Evolutionary conservation across 2,888 invertebrate genomes (phyloP), one percentile per base, ranked within the genome.

Genomic region (Antheraea yamamai): DNA sequence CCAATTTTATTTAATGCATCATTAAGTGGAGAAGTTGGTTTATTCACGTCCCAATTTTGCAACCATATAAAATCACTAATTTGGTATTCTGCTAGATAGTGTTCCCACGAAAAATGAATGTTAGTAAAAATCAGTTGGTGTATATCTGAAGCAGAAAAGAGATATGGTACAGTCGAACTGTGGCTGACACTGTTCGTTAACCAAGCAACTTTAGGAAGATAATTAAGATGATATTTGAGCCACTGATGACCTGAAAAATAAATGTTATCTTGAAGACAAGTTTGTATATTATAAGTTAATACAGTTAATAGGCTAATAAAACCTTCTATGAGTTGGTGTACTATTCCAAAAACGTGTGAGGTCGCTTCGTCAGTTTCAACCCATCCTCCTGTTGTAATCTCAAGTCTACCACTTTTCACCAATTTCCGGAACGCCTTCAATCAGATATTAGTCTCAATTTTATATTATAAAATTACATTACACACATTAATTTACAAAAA

Each of bases 121-220:
- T 98, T 95, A 86, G 98, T 98, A 83, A 99, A 97, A 26, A 99
- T 97, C 77, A 98, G 96, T 51, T 97, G 97, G 52, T 96, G 95
- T 68, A 99, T 96, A 7, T 98, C 98, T 0, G 97, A 96, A 23
- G 96, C 95, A 66, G 97, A 96, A 51, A 99, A 92, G 20, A 99
- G 92, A 87, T 99, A 99, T 0, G 98, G 97, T 85, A 98, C 96
- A 0, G 99, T 99, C 18, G 98, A 97, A 20, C 99, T 98, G 87
- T 99, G 99, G 0, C 99, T 98, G 83, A 99, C 99, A 0, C 98
- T 98, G 90, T 99, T 99, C 8, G 99, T 98, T 0, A 98, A 97
- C 99, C 99, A 99, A 52, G 97, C 97, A 2, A 95, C 92, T 83
- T 96, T 96, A 1, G 98, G 98, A n/a, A 95, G 95, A 51, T 97